phyloP scores from a whole-genome alignment of 2,113 vertebrate species.

The Colistium nudipinnis region DNA sequence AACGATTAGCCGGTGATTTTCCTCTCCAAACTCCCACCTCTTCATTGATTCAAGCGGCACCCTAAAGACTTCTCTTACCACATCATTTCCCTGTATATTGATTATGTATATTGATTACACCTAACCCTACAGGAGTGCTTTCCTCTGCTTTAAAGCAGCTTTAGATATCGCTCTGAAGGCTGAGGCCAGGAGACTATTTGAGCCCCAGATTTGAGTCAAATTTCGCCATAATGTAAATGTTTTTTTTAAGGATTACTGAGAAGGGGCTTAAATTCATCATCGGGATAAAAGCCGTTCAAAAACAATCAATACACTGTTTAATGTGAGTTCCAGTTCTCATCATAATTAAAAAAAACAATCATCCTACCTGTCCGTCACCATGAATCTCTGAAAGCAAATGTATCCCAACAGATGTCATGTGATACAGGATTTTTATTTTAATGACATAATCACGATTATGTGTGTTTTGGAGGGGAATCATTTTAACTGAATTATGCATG shows the following conservation, averaged over 20 bases:
- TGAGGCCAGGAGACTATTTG: constrained; percentile 45
- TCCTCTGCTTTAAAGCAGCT: constrained; percentile 30
- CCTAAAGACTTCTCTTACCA: constrained; percentile 75
- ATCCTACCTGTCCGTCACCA: no score
- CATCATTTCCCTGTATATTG: constrained; percentile 83
- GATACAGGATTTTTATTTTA: neutral
- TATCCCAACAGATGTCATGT: neutral
- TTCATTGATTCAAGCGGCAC: constrained; percentile 75
- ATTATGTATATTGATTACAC: constrained; percentile 82
- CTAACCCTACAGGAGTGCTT: constrained; percentile 66
- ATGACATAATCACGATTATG: neutral
- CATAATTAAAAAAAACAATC: no score
- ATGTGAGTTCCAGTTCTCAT: no score
- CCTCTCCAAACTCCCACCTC: constrained; percentile 67
- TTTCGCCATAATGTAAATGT: constrained; percentile 14
- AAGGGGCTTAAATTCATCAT: neutral
- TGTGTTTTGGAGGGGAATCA: neutral
- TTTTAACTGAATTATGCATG: neutral
- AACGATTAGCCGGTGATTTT: constrained; percentile 73
- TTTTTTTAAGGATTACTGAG: neutral
- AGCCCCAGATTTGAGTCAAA: constrained; percentile 8
- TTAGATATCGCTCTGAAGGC: constrained; percentile 57
- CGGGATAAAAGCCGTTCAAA: neutral
- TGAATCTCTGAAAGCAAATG: no score
- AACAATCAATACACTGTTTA: no score